A percentile compares a stretch with the other conserved stretches of the same genome.
Evolutionary conservation across 2,888 invertebrate genomes (phyloP).

Genomic region (Alitta virens): DNA sequence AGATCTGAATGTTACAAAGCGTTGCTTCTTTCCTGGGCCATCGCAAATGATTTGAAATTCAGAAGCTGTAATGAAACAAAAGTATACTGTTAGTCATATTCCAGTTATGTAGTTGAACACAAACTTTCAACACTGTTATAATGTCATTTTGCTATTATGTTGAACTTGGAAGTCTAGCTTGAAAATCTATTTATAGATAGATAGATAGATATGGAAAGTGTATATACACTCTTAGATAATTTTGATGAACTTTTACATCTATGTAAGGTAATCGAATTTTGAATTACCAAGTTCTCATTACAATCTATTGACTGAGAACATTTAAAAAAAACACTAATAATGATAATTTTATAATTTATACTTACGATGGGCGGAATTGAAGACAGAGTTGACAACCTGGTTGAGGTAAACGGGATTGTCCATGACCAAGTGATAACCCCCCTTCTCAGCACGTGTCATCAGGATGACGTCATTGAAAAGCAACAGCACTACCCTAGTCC

Average conservation of each 20-base stretch:
- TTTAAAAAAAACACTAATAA: too few relatives aligned
- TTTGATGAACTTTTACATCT: too few relatives aligned
- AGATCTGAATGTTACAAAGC: constrained; percentile 32
- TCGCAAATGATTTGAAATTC: constrained; percentile 7
- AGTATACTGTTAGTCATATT: background rate
- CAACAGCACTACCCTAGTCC: constrained; percentile 4
- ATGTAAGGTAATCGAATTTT: too few relatives aligned
- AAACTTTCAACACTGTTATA: too few relatives aligned
- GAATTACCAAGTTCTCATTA: too few relatives aligned
- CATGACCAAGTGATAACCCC: constrained; percentile 10
- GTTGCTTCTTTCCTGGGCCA: background rate
- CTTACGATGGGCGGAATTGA: constrained; percentile 13
- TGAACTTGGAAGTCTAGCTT: too few relatives aligned
- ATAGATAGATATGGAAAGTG: too few relatives aligned
- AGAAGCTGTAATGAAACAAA: background rate
- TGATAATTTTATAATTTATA: background rate
- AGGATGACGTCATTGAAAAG: constrained; percentile 22
- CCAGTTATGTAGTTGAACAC: too few relatives aligned
- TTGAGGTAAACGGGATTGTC: constrained; percentile 10
- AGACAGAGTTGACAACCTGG: constrained; percentile 4
- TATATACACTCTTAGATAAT: too few relatives aligned
- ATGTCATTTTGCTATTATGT: too few relatives aligned
- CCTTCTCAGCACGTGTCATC: constrained; percentile 13
- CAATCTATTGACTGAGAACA: too few relatives aligned
- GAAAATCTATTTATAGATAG: too few relatives aligned